Conservation (phyloP, 1,140 invertebrate species). For the Grapholita molesta region DNA sequence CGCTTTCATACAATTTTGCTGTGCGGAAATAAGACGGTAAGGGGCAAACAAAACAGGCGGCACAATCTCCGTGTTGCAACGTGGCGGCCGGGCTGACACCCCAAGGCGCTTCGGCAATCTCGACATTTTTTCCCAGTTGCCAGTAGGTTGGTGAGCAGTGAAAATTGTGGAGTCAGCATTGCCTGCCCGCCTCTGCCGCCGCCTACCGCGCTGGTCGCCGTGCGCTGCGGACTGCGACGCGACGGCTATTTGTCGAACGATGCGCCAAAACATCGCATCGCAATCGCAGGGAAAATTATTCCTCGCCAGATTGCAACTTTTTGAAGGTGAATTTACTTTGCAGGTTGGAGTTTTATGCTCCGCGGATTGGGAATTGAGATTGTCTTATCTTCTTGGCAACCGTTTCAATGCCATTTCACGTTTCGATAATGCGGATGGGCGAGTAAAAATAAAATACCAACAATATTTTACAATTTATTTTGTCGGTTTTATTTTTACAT, state of each 20-base stretch:
- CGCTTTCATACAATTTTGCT: slow-evolving; percentile 62
- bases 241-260: slow-evolving; percentile 71
- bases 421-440: slow-evolving; percentile 45
- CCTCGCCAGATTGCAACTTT: slow-evolving; percentile 64
- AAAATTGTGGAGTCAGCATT: slow-evolving; percentile 68
- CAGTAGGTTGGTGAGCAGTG: slow-evolving; percentile 38
- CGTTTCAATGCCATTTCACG: slow-evolving; percentile 54
- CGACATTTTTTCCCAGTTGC: slow-evolving; percentile 67
- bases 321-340: slow-evolving; percentile 66
- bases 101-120: slow-evolving; percentile 67
- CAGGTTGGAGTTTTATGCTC: slow-evolving; percentile 62
- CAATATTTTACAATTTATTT: not conserved
- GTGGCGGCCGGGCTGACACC: slow-evolving; percentile 64
- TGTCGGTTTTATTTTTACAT: not conserved
- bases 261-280: slow-evolving; percentile 74
- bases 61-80: slow-evolving; percentile 73
- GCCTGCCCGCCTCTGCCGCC: slow-evolving; percentile 57
- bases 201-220: not conserved
- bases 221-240: slow-evolving; percentile 21
- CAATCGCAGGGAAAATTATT: slow-evolving; percentile 73
- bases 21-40: slow-evolving; percentile 69
- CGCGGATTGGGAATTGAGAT: slow-evolving; percentile 58
- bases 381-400: slow-evolving; percentile 71
- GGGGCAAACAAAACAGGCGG: slow-evolving; percentile 69
- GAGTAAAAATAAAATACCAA: slow-evolving; percentile 5